Conservation (phyloP, 2,888 invertebrate genomes). For the Calephelis perditalis region DNA sequence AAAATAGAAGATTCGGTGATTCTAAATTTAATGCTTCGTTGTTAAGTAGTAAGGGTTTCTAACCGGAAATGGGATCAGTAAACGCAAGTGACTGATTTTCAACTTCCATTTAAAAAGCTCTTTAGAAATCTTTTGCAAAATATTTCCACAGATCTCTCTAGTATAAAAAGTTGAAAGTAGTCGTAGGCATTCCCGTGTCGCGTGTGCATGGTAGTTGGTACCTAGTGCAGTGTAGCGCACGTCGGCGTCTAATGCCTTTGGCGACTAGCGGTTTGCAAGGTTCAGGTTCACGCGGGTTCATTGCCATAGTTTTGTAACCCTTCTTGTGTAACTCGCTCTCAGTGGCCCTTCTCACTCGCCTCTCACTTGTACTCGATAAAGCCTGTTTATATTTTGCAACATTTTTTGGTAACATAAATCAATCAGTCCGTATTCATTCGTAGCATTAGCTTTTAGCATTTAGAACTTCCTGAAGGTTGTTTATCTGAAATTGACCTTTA, state of each 20-base stretch:
- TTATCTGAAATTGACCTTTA: too few species aligned
- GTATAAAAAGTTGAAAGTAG: constrained; percentile 9
- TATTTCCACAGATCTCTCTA: constrained; percentile 4
- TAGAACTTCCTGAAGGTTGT: too few species aligned
- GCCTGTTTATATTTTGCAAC: constrained; percentile 32
- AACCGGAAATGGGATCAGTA: too few species aligned
- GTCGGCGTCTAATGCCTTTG: constrained; percentile 51
- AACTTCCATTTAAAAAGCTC: background rate
- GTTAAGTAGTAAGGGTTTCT: too few species aligned
- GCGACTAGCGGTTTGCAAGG: constrained; percentile 74
- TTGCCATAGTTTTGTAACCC: constrained; percentile 79
- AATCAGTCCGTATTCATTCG: too few species aligned
- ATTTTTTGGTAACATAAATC: constrained; percentile 9
- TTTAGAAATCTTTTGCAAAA: constrained; percentile 7
- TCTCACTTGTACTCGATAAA: constrained; percentile 69
- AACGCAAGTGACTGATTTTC: background rate
- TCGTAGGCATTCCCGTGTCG: constrained; percentile 4
- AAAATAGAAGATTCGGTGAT: too few species aligned
- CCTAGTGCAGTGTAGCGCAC: constrained; percentile 27
- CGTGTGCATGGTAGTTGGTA: constrained; percentile 8
- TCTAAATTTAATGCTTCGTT: too few species aligned
- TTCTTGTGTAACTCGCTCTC: constrained; percentile 76
- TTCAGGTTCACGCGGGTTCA: constrained; percentile 75
- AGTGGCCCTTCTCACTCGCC: constrained; percentile 57
- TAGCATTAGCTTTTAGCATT: too few species aligned